A percentile compares a stretch with the other conserved stretches of the same genome.
phyloP scores from a whole-genome alignment of 2,797 vertebrate genomes.

The Cheracebus regulus region DNA sequence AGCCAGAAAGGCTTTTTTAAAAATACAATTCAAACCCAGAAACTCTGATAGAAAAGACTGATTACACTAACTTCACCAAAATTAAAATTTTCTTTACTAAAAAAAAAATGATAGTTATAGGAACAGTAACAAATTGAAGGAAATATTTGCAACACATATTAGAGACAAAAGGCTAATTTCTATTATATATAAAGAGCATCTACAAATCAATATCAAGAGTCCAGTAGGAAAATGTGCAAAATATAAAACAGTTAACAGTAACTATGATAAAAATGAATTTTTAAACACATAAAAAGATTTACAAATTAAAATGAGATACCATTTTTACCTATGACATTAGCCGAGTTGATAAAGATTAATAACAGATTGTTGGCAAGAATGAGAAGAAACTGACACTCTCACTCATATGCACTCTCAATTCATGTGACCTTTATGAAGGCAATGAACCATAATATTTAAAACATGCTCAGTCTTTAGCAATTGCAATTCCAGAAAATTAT shows the following conservation, averaged over 20 bases:
- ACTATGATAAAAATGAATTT: slow-evolving; percentile 41
- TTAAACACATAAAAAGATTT: slow-evolving; percentile 40
- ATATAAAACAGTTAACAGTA: slow-evolving; percentile 14
- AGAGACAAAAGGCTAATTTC: neutral
- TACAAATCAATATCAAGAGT: slow-evolving; percentile 29
- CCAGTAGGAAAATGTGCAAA: neutral
- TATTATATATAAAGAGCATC: slow-evolving; percentile 38
- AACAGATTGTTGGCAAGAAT: slow-evolving; percentile 9
- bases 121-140: neutral
- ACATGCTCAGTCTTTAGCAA: slow-evolving; percentile 17
- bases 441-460: slow-evolving; percentile 49
- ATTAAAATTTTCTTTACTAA: neutral
- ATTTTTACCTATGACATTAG: slow-evolving; percentile 53
- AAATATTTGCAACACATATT: neutral
- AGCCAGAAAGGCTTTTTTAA: neutral
- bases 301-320: slow-evolving; percentile 38
- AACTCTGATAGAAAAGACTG: neutral
- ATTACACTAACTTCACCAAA: neutral
- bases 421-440: slow-evolving; percentile 40
- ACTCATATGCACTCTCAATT: neutral
- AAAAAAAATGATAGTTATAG: neutral
- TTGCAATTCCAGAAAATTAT: slow-evolving; percentile 44
- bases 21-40: neutral
- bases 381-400: neutral
- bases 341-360: slow-evolving; percentile 51